These are phyloP conservation scores for Sitta carolinensis DNA, from an alignment of 2,797 vertebrate species.

Conservation along the genomic window DNA sequence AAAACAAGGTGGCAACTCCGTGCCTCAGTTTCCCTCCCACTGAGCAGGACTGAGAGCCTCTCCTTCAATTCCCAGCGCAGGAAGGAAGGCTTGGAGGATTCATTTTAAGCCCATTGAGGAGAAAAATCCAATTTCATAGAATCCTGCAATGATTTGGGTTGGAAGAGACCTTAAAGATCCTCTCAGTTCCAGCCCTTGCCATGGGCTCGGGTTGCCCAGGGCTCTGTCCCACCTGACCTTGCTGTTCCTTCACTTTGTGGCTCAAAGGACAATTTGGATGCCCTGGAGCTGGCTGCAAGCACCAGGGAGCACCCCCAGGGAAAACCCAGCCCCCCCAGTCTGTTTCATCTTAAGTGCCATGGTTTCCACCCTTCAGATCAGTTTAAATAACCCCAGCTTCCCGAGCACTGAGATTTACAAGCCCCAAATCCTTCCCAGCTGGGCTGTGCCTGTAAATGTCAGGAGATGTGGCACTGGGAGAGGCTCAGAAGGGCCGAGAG, in stretches of 20 bases:
- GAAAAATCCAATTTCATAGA: neutral
- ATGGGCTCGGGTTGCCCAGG: neutral
- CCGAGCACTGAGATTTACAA: neutral
- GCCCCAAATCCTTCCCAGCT: neutral
- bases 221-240: neutral
- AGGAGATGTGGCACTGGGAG: neutral
- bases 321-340: neutral
- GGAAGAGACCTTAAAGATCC: neutral
- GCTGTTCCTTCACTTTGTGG: neutral
- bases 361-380: neutral
- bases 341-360: fast-evolving
- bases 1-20: fast-evolving
- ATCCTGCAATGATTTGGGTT: neutral
- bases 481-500: fast-evolving
- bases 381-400: neutral
- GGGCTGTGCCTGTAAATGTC: neutral
- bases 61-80: neutral
- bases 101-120: neutral
- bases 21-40: neutral
- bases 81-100: neutral
- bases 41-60: neutral
- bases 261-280: neutral
- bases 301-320: fast-evolving
- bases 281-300: neutral
- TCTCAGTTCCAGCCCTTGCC: neutral